Evolutionary conservation across 2,113 vertebrate species (phyloP), one percentile per base, ranked within the genome.

Genomic region (Okapia johnstoni): DNA sequence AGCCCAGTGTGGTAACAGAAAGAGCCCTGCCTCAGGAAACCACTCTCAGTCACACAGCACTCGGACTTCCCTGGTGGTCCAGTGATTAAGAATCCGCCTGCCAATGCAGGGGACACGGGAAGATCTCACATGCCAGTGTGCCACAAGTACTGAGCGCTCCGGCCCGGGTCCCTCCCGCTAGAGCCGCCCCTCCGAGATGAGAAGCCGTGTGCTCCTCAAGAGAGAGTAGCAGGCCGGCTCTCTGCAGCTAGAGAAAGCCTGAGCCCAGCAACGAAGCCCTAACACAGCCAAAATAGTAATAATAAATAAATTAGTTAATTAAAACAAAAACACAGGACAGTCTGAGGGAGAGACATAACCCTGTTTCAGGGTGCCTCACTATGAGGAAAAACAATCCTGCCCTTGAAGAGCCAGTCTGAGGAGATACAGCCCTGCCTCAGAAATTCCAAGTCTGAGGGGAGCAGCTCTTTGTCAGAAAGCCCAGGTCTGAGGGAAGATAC

Each of bases 171-270:
- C 66, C 19, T 25, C 21, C 66, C 1, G 0, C 66, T 40, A 73
- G 21, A 73, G 21, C 66, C 2, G 2, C 36, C 0, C 5, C 66
- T 73, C 10, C 0, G 21, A 3, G 2, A 25, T 73, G 21, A 40
- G 66, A 40, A 13, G 36, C 66, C 19, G 23, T 36, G 21, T 25
- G 66, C n/a, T 73, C 66, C 36, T 40, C 11, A 40, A 40, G 63
- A n/a, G 17, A 70, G 21, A 73, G 66, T 73, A 73, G 66, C 66
- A 73, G 21, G n/a, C 5, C 1, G 0, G 11, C 66, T 73, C 66
- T 73, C 66, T 73, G 36, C 66, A 73, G 19, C 21, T 73, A 25
- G 10, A 73, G 36, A 73, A 73, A 70, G n/a, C 63, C 63, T 70
- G 63, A 21, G n/a, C 63, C n/a, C 63, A 36, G 61, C n/a, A 70